Evolutionary conservation across 2,797 vertebrate genomes (phyloP).

Genomic region (Artibeus lituratus): DNA sequence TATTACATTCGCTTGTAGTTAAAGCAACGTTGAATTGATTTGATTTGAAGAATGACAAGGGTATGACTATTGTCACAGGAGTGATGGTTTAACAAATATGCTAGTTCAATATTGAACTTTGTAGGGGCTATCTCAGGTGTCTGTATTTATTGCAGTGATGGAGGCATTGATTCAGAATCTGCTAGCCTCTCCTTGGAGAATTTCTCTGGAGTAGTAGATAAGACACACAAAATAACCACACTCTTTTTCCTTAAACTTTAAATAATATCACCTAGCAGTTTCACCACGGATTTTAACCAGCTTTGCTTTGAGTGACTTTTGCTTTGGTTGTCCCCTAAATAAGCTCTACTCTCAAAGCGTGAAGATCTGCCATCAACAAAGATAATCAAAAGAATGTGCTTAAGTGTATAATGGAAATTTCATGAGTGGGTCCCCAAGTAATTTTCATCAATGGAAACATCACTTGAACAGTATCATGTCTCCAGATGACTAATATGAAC

Average conservation of each 20-base stretch:
- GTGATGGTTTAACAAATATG: constrained; percentile 12
- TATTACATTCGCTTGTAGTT: background rate
- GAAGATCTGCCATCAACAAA: background rate
- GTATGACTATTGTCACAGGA: background rate
- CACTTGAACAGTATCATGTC: background rate
- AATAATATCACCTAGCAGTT: background rate
- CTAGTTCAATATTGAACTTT: background rate
- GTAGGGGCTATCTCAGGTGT: background rate
- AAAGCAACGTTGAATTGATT: constrained; percentile 40
- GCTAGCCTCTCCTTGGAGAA: background rate
- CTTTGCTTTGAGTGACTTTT: background rate
- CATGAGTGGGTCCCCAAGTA: background rate
- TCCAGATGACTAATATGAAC: background rate
- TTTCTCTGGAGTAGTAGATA: constrained; percentile 3
- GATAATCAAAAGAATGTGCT: background rate
- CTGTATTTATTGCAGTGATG: background rate
- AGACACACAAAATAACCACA: background rate
- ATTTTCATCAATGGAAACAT: background rate
- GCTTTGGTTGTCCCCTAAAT: background rate
- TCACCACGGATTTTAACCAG: background rate
- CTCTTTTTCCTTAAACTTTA: background rate
- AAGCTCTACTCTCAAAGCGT: background rate
- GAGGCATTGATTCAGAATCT: background rate
- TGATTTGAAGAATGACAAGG: background rate
- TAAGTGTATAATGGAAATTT: background rate